Evolutionary conservation across 2,888 invertebrate genomes (phyloP).

Genomic region (Homarus gammarus): DNA sequence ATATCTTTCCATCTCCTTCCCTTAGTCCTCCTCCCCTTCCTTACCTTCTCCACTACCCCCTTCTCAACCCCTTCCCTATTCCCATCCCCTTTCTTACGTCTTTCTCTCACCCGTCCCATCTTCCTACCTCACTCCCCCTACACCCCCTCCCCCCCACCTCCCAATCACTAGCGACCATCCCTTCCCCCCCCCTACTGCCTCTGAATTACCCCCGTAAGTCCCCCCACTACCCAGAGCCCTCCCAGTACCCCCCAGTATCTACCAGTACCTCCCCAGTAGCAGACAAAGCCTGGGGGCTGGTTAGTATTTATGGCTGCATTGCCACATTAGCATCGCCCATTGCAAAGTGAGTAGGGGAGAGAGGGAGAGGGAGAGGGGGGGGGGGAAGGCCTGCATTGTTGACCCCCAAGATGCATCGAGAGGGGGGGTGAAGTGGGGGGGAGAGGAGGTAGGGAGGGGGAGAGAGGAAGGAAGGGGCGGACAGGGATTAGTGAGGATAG

Average conservation of each 20-base stretch:
- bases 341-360: neutral
- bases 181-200: neutral
- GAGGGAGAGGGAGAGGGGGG: neutral
- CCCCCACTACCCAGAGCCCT: neutral
- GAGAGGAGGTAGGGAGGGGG: neutral
- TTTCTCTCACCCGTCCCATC: too few relatives aligned
- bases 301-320: conserved; percentile 53
- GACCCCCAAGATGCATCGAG: neutral
- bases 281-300: conserved; percentile 10
- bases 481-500: conserved; percentile 19
- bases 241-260: neutral
- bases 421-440: too few relatives aligned
- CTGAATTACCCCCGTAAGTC: neutral
- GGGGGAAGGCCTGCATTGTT: conserved; percentile 26
- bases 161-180: neutral
- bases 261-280: neutral
- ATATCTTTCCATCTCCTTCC: too few relatives aligned
- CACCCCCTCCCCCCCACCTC: neutral
- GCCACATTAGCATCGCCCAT: conserved; percentile 47
- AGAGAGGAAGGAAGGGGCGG: neutral
- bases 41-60: too few relatives aligned
- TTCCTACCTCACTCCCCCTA: too few relatives aligned
- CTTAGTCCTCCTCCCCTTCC: too few relatives aligned
- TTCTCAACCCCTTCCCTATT: too few relatives aligned
- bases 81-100: too few relatives aligned